Base-by-base conservation (phyloP, 2,888 invertebrate genomes). In the Drosophila demipolita region DNA sequence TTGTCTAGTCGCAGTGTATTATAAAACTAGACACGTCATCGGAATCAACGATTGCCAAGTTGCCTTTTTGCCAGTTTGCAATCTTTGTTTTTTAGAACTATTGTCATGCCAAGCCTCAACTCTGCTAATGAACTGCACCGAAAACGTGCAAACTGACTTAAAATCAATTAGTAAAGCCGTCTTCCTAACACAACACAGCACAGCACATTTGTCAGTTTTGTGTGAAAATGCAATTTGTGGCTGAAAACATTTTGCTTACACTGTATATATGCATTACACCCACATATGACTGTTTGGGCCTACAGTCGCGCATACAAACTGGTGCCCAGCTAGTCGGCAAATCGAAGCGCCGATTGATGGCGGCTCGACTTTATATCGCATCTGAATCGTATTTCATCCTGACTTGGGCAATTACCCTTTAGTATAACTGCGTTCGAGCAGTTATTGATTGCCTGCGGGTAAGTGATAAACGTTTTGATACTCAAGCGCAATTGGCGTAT, bases 111-210 rank as follows among this genome's bases (percentile, higher is more conserved):
- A 65, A 75, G 70, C 72, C 68, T 68, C 63, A 57, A 57, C 68
- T 50, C 71, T 57, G 91, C 87, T 89, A 89, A 89, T 91, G 87
- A 89, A 80, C 84, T 74, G 75, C 75, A 62, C 71, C 70, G 57
- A 68, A 87, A 82, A 83, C 88, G 89, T 89, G 82, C 76, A 81
- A 89, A 85, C 73, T 72, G 73, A 61, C 76, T 79, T 73, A 72
- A 84, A 90, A 83, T 89, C 89, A 89, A 89, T 90, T 90, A 90
- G 88, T 84, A 75, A 62, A 63, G 71, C 65, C 57, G 49, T 74
- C 66, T 67, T 66, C 64, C 42, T 61, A 73, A 66, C 54, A n/a
- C 17, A 32, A 45, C 15, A 23, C 23, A 23, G 23, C 23, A 12
- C 7, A 45, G 4, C 8, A 42, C 20, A 87, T 83, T 87, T 89